Base-by-base conservation (phyloP, 2,888 invertebrate genomes). In the Tenthredo amoena region DNA sequence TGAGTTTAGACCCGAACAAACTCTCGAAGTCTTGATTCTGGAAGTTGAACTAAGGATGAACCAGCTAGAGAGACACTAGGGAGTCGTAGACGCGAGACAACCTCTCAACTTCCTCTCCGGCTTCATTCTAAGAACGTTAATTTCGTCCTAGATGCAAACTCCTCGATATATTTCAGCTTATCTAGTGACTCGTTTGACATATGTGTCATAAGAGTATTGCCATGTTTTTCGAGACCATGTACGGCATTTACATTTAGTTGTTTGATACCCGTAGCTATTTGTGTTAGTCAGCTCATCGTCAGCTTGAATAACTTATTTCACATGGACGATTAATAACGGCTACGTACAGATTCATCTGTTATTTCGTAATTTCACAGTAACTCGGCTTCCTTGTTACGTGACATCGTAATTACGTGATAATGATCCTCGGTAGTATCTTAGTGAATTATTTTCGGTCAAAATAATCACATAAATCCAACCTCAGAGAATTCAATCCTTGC, bases 31-130 rank as follows among this genome's bases (percentile, higher is more conserved):
- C 37, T 62, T 62, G 26, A 12, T 34, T 26, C 40, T 34, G 15
- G n/a, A 55, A 50, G 50, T 40, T 40, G n/a, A 10, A 21, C 9
- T n/a, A 21, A 81, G 18, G 81, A 62, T 50, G n/a, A 58, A 31
- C 15, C 37, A 34, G 58, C 31, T 65, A 90, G 89, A 91, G 92
- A 91, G 92, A 90, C 93, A 91, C 91, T 89, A 88, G 93, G 93
- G 93, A 93, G 92, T 91, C 90, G 90, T 93, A 91, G 88, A 88
- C 72, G 87, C 87, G 86, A 86, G 86, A 89, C 89, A 87, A 89
- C 88, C 88, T 86, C 89, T 86, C 89, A 87, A 88, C 89, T 90
- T 90, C 90, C 88, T 91, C 87, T 85, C 85, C 86, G 71, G 84
- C 87, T 85, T 86, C 87, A 87, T 88, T 87, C 87, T 87, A 34